Base-by-base conservation (phyloP, 1,140 invertebrate genomes). In the Phthorimaea operculella region DNA sequence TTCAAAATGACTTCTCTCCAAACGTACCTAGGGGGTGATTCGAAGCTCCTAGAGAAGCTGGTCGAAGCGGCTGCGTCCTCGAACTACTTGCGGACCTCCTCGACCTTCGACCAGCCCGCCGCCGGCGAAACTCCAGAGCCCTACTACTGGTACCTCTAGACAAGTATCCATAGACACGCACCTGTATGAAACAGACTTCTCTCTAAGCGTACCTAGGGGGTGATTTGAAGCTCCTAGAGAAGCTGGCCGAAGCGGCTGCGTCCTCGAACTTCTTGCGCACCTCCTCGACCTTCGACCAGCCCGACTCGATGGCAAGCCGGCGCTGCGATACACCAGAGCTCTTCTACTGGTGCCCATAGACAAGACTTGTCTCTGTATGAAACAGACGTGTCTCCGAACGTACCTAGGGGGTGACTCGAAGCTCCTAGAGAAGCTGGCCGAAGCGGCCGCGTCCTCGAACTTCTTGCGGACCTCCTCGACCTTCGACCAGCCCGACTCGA, bases 261-360 rank as follows among this genome's bases (percentile, higher is more conserved):
- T 28, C 21, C 21, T 28, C 21, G 21, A 28, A 28, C 21, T 82
- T 83, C 73, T 82, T 83, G 50, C 80, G 56, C 12, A 83, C 80
- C 61, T 83, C 77, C 65, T 83, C 80, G 60, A 83, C 80, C 60
- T 83, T 83, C 49, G 78, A 79, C 80, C 80, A 83, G 39, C 78
- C 74, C 10, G 77, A 77, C 62, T 81, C 78, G 36, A 80, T 73
- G 68, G 77, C 77, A 36, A 81, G 76, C 62, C 80, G 74, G 58
- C 80, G 72, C n/a, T n/a, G n/a, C n/a, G n/a, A n/a, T n/a, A n/a
- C n/a, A n/a, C n/a, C n/a, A n/a, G n/a, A n/a, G n/a, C n/a, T n/a
- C n/a, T n/a, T n/a, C n/a, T n/a, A n/a, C n/a, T n/a, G n/a, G n/a
- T n/a, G n/a, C n/a, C n/a, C n/a, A n/a, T n/a, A n/a, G n/a, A n/a